Percentiles rank a stretch among this genome's conserved stretches.
phyloP scores from a whole-genome alignment of 2,797 vertebrate species.

The Glyptemys insculpta region DNA sequence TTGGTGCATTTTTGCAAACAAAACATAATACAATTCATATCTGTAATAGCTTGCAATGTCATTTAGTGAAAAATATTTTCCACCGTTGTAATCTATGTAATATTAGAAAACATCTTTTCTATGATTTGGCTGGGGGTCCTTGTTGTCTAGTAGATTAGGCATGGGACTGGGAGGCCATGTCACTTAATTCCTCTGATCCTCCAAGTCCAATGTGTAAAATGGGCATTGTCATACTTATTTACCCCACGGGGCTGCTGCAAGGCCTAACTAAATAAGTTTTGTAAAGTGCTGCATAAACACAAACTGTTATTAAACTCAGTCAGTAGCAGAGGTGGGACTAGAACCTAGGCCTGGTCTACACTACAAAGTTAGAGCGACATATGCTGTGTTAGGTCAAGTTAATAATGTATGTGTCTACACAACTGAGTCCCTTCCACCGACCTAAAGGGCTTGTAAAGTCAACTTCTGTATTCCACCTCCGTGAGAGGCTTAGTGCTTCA shows the following conservation, averaged over 20 bases:
- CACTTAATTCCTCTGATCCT: no score
- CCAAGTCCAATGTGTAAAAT: background rate
- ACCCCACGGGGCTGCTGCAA: background rate
- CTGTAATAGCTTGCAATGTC: background rate
- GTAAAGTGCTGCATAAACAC: background rate
- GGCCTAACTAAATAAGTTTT: background rate
- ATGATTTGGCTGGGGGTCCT: fast-evolving
- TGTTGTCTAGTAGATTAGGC: background rate
- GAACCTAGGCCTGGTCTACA: background rate
- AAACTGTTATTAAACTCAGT: background rate
- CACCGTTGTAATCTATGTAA: fast-evolving
- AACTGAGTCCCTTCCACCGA: no score
- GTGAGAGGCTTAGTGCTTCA: no score
- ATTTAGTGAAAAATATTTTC: background rate
- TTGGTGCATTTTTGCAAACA: background rate
- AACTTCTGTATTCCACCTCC: no score
- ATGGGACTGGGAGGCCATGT: background rate
- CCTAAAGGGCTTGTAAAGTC: no score
- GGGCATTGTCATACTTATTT: background rate
- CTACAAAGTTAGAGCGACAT: no score
- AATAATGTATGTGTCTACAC: no score
- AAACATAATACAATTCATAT: background rate
- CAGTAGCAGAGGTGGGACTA: background rate
- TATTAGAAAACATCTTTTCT: fast-evolving
- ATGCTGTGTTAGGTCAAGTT: no score